phyloP scores from a whole-genome alignment of 2,797 vertebrate species.

The Scolopax bukidnonensis region DNA sequence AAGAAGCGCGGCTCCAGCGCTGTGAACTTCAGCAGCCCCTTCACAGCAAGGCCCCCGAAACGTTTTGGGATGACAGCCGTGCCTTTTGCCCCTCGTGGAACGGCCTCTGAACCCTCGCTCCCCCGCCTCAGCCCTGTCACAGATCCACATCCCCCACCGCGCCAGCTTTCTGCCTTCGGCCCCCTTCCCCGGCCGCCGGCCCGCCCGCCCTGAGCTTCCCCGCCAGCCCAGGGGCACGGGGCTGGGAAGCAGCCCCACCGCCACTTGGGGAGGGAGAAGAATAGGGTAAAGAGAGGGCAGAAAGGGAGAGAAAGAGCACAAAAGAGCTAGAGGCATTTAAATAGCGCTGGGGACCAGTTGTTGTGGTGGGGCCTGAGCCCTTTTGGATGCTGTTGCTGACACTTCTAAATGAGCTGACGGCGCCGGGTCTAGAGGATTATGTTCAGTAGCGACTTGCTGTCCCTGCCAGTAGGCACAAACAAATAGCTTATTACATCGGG shows the following conservation, averaged over 20 bases:
- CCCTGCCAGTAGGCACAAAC: conserved; percentile 60
- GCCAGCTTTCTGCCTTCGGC: background rate
- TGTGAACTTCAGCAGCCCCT: background rate
- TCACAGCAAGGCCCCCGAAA: background rate
- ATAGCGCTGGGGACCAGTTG: background rate
- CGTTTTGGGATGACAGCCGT: accelerated
- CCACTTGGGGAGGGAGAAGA: conserved; percentile 1
- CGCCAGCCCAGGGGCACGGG: background rate
- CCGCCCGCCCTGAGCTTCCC: background rate
- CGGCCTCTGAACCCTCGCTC: accelerated
- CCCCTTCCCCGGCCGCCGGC: background rate
- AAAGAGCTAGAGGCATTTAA: background rate
- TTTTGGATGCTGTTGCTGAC: conserved; percentile 19
- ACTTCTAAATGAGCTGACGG: background rate
- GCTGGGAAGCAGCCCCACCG: background rate
- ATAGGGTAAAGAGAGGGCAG: conserved; percentile 38
- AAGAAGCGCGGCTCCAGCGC: accelerated
- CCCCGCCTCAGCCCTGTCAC: background rate
- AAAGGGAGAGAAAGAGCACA: conserved; percentile 12
- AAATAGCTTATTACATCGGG: conserved; percentile 50
- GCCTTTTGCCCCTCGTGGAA: too few species aligned
- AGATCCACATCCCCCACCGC: background rate
- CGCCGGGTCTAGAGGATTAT: background rate
- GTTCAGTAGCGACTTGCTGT: conserved; percentile 23
- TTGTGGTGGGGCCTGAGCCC: background rate